These are phyloP conservation scores for Sebastes hubbsi DNA, from an alignment of 2,797 vertebrate genomes.

Conservation along the genomic window DNA sequence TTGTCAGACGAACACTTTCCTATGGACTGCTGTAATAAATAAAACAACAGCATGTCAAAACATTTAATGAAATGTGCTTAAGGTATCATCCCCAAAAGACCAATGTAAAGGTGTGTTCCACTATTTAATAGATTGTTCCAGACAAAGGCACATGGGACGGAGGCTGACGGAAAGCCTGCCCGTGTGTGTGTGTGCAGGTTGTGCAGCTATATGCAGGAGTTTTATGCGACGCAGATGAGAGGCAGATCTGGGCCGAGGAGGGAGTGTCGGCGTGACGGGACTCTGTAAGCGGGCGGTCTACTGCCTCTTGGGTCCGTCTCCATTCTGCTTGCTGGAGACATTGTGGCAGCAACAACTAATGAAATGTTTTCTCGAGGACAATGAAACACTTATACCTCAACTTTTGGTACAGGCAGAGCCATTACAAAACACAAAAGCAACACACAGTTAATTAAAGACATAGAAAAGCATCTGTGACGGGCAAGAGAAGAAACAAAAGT, in stretches of 20 bases:
- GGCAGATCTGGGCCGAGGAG: slow-evolving; percentile 41
- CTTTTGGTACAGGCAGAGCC: neutral
- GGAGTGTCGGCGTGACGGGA: slow-evolving; percentile 46
- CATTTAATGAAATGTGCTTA: slow-evolving; percentile 63
- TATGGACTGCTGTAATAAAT: slow-evolving; percentile 51
- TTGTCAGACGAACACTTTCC: slow-evolving; percentile 39
- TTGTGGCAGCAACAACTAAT: slow-evolving; percentile 39
- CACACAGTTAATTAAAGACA: neutral
- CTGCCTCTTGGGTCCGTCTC: slow-evolving; percentile 37
- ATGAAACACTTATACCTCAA: neutral
- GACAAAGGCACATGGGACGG: slow-evolving; percentile 53
- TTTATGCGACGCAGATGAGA: slow-evolving; percentile 61
- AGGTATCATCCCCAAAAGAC: slow-evolving; percentile 56
- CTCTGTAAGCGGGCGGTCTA: slow-evolving; percentile 31
- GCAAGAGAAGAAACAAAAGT: slow-evolving; percentile 13
- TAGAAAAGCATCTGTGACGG: neutral
- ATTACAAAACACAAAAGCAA: neutral
- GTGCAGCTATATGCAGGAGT: slow-evolving; percentile 27
- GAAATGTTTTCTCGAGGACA: slow-evolving; percentile 49
- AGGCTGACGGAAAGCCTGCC: slow-evolving; percentile 34
- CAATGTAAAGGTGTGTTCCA: slow-evolving; percentile 65
- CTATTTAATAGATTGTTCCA: slow-evolving; percentile 56
- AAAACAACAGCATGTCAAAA: slow-evolving; percentile 60
- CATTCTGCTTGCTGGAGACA: slow-evolving; percentile 38
- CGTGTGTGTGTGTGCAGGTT: neutral